Base-by-base conservation (phyloP, 2,888 invertebrate genomes). In the Microctonus brassicae region DNA sequence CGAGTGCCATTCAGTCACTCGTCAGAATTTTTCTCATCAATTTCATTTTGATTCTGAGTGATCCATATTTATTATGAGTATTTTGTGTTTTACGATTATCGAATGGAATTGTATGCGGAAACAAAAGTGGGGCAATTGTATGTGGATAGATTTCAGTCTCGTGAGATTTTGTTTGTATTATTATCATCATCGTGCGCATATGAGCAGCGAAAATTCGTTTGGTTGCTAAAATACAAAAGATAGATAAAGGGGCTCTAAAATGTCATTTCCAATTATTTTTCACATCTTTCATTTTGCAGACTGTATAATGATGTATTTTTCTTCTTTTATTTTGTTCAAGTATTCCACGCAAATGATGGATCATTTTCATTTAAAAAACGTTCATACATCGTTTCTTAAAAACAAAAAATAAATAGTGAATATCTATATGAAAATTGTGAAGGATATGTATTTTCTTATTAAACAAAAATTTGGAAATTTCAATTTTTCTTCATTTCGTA, bases 181-280 rank as follows among this genome's bases (percentile, higher is more conserved):
- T 29, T 47, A 13, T 60, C 24, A 47, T 29, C 9, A 11, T 26
- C 67, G 34, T 24, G 52, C 29, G 60, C 11, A 39, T 7, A 58
- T 20, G 29, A 36, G 57, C 66, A 39, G 66, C 66, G 33, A 60
- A 60, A 61, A 68, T 58, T 58, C 33, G 39, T 55, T 42, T 65
- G 53, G 66, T 53, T 58, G 34, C 55, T 55, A 62, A 52, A 62
- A 53, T 52, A 34, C n/a, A n/a, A n/a, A n/a, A n/a, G n/a, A n/a
- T n/a, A 64, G 22, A 34, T 60, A 47, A 24, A 53, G 39, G 65
- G 65, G 34, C 22, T 39, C 55, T 66, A 60, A 60, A 69, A 73
- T 73, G 66, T 66, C 66, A 47, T 67, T 61, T 65, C 60, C 71
- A 67, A 72, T 73, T 70, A 70, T 73, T 70, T 75, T 73, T 70